phyloP scores from a whole-genome alignment of 1,140 invertebrate species.

The Tetraneura akinire region DNA sequence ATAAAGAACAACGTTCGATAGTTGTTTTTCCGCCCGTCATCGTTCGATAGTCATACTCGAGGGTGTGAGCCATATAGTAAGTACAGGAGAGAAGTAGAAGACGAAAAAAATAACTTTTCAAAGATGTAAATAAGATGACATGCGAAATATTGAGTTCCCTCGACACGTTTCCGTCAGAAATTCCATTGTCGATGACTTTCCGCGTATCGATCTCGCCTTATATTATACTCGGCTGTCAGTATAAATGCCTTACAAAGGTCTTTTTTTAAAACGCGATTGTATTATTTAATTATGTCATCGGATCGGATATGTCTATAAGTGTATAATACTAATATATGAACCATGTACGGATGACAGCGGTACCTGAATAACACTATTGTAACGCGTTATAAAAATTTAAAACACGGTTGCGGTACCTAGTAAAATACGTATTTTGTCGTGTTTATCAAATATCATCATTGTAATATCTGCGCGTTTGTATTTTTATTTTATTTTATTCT shows the following conservation, averaged over 20 bases:
- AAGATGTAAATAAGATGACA: slow-evolving; percentile 41
- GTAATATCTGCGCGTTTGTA: not conserved
- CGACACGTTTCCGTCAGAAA: slow-evolving; percentile 29
- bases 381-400: no score
- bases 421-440: no score
- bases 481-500: no score
- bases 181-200: slow-evolving; percentile 4
- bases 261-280: no score
- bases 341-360: no score
- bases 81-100: not conserved
- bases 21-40: not conserved
- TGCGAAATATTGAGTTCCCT: slow-evolving; percentile 22
- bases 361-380: no score
- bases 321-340: no score
- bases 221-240: not conserved
- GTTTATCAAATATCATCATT: no score
- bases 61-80: not conserved
- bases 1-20: slow-evolving; percentile 33
- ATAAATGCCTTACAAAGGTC: not conserved
- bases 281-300: no score
- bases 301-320: no score
- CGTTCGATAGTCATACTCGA: no score
- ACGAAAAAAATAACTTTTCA: not conserved
- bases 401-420: no score
- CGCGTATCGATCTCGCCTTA: not conserved